phyloP scores from a whole-genome alignment of 2,888 invertebrate genomes.

The Spisula subtruncata region DNA sequence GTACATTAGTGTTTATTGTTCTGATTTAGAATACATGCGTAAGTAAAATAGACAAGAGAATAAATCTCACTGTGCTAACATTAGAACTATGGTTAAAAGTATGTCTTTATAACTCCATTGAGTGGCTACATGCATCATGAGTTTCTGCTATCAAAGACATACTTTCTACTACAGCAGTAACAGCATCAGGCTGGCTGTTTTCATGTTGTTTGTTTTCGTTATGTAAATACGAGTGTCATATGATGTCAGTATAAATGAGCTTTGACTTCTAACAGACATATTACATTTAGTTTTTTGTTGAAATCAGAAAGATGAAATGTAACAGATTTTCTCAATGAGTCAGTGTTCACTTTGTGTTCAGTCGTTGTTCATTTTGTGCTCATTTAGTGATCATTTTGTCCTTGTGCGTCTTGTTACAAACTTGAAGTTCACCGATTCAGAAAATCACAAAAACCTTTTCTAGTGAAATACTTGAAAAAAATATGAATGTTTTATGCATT shows the following conservation, averaged over 20 bases:
- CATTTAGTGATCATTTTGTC: not conserved
- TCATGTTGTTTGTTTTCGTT: conserved; percentile 25
- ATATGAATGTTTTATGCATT: too few relatives aligned
- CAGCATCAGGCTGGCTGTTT: not conserved
- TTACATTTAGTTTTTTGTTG: conserved; percentile 7
- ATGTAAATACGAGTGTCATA: conserved; percentile 20
- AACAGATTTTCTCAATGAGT: not conserved
- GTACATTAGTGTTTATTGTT: too few relatives aligned
- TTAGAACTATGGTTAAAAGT: not conserved
- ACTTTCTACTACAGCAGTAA: not conserved
- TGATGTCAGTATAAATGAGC: conserved; percentile 1
- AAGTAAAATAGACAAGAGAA: not conserved
- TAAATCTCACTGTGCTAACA: not conserved
- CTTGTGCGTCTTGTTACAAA: not conserved
- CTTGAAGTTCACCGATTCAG: not conserved
- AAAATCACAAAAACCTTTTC: not conserved
- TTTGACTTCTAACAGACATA: not conserved
- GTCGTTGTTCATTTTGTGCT: too few relatives aligned
- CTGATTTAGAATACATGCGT: too few relatives aligned
- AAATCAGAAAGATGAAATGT: conserved; percentile 2
- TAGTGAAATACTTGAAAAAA: too few relatives aligned
- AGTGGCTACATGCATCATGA: not conserved
- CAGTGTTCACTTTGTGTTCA: not conserved
- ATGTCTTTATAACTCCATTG: not conserved
- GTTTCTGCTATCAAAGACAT: conserved; percentile 2